phyloP scores from a whole-genome alignment of 2,113 vertebrate species.

The Varanus salvator region DNA sequence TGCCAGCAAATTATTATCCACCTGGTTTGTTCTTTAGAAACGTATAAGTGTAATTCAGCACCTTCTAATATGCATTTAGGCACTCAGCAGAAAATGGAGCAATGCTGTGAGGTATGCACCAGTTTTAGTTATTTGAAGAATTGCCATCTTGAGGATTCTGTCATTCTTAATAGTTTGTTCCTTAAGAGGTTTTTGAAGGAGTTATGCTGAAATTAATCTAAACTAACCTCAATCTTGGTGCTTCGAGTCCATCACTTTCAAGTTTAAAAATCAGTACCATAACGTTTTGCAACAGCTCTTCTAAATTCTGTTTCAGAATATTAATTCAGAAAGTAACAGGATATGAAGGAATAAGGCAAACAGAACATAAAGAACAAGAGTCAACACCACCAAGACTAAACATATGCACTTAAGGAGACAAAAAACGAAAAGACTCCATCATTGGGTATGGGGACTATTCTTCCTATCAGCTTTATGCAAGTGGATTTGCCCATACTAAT shows the following conservation, averaged over 20 bases:
- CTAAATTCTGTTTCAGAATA: slow-evolving; percentile 8
- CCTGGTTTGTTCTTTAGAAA: slow-evolving; percentile 6
- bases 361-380: not conserved
- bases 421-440: not conserved
- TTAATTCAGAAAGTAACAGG: not conserved
- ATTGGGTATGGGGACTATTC: not conserved
- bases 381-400: not conserved
- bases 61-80: slow-evolving; percentile 13
- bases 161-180: not conserved
- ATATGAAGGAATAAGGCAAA: not conserved
- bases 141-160: not conserved
- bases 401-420: not conserved
- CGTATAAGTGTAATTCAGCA: not conserved
- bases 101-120: not conserved
- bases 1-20: not conserved
- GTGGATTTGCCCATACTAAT: not conserved
- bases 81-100: not conserved
- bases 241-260: not conserved
- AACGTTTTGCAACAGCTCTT: not conserved
- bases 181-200: not conserved
- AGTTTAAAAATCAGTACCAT: not conserved
- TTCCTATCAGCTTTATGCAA: accelerated
- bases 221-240: not conserved
- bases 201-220: not conserved
- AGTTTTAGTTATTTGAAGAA: not conserved